Base-by-base conservation (phyloP, 1,140 invertebrate species). In the Phortica variegata region DNA sequence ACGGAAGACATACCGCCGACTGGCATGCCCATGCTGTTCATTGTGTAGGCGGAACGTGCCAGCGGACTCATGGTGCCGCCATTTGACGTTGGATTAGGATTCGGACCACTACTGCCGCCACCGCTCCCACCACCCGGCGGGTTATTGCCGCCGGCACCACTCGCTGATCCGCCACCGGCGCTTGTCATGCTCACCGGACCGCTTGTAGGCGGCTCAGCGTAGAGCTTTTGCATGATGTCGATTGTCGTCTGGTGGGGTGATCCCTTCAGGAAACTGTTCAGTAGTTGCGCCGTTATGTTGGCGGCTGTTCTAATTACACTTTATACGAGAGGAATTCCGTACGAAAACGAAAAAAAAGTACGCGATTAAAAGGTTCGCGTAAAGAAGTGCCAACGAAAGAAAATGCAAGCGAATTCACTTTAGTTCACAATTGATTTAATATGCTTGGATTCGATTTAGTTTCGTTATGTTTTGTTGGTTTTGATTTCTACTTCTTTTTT, bases 11-110 rank as follows among this genome's bases (percentile, higher is more conserved):
- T 85, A 42, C 83, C 82, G 21, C 82, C 80, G 65, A 86, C 85
- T 12, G 84, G 83, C 81, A 89, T 86, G 49, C 84, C 82, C 85
- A 89, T 88, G 36, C 85, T 83, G 77, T 90, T 90, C 78, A 92
- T 90, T 37, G 82, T 81, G 78, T 89, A 90, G 3, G 71, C 63
- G 13, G 85, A 84, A 16, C 87, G 84, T 58, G 87, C 83, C 79
- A 88, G 80, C 40, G 81, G 80, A 48, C 83, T 80, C 80, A 85
- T 83, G 60, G 77, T 82, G 51, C 74, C 73, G 39, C 70, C 65
- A 36, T 73, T 73, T 6, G 56, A 53, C 6, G 56, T 60, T 29
- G 65, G 60, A 48, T 72, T 69, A 2, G 65, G 61, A 34, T 68
- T 61, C 44, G 60, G 47, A 33, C 56, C 54, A 38, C 47, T 52